These are phyloP conservation scores for Oenanthe oenanthe DNA, from an alignment of 2,113 vertebrate species.

Conservation along the genomic window DNA sequence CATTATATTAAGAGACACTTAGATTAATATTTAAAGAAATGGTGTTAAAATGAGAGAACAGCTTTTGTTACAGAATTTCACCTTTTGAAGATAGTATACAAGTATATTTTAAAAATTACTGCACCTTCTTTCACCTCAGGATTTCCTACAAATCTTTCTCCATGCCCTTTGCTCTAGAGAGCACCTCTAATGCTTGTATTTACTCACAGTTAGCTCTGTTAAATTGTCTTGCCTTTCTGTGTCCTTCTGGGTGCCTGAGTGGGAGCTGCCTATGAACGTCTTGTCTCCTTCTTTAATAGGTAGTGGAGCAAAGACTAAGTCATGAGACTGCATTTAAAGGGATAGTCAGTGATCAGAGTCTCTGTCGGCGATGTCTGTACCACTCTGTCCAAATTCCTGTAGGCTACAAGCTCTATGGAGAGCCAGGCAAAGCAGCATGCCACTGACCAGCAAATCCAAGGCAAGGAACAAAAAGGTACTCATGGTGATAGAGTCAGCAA, in stretches of 20 bases:
- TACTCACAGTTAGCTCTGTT: conserved; percentile 61
- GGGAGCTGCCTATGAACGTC: conserved; percentile 41
- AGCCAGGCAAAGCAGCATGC: conserved; percentile 86
- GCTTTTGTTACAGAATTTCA: background rate
- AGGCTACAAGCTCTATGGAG: conserved; percentile 79
- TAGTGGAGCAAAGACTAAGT: conserved; percentile 78
- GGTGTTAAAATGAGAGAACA: background rate
- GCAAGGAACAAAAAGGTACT: conserved; percentile 66
- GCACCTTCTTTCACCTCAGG: conserved; percentile 19
- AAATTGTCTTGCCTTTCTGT: conserved; percentile 27
- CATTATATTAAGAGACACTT: background rate
- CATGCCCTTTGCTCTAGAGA: conserved; percentile 50
- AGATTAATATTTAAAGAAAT: background rate
- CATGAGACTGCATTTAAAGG: conserved; percentile 86
- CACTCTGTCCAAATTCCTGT: conserved; percentile 88
- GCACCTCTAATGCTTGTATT: background rate
- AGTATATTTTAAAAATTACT: background rate
- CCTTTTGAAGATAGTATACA: background rate
- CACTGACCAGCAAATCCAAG: conserved; percentile 84
- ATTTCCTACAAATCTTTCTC: conserved; percentile 53
- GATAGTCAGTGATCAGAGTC: conserved; percentile 80
- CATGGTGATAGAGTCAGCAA: conserved; percentile 68
- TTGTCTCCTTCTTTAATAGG: conserved; percentile 69
- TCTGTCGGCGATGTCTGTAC: conserved; percentile 92
- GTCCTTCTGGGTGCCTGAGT: conserved; percentile 14